Conservation (phyloP, 92 coral and sea anemone genomes). For the Heliopora coerulea region DNA sequence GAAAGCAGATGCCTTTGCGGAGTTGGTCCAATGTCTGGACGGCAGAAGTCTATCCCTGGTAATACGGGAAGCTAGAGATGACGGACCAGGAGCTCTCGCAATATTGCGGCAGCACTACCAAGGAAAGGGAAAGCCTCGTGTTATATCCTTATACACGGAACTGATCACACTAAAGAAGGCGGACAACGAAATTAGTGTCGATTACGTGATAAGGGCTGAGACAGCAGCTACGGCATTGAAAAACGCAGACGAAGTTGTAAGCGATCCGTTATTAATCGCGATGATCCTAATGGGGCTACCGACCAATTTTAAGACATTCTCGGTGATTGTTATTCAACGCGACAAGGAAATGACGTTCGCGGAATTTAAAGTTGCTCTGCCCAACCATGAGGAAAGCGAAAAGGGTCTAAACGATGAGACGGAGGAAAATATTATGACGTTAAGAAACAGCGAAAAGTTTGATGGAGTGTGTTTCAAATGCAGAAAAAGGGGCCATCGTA, state of each 20-base stretch:
- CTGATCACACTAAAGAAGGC: conserved; percentile 41
- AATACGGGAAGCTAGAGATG: too few species aligned
- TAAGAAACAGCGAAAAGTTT: too few species aligned
- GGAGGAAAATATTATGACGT: conserved; percentile 11
- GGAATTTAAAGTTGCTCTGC: conserved; percentile 52
- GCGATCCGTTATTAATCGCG: too few species aligned
- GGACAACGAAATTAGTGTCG: conserved; percentile 44
- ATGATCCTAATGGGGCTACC: conserved; percentile 58
- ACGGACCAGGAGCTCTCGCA: conserved; percentile 40
- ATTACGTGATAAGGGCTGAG: too few species aligned
- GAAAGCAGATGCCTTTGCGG: too few species aligned
- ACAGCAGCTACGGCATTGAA: too few species aligned
- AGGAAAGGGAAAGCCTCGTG: too few species aligned
- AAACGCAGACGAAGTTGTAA: too few species aligned
- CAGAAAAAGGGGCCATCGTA: conserved; percentile 12
- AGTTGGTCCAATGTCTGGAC: conserved; percentile 59
- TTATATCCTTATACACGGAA: too few species aligned
- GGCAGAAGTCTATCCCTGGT: conserved; percentile 49
- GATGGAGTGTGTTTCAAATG: conserved; percentile 21
- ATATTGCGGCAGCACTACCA: conserved; percentile 41
- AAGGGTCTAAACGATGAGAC: conserved; percentile 33
- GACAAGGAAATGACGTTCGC: conserved; percentile 44
- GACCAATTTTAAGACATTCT: conserved; percentile 45
- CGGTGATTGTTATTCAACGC: conserved; percentile 46
- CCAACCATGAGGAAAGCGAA: conserved; percentile 50